A percentile compares a stretch with the other conserved stretches of the same genome.
Evolutionary conservation across 2,113 vertebrate species (phyloP).

Genomic region (Bubalus kerabau): DNA sequence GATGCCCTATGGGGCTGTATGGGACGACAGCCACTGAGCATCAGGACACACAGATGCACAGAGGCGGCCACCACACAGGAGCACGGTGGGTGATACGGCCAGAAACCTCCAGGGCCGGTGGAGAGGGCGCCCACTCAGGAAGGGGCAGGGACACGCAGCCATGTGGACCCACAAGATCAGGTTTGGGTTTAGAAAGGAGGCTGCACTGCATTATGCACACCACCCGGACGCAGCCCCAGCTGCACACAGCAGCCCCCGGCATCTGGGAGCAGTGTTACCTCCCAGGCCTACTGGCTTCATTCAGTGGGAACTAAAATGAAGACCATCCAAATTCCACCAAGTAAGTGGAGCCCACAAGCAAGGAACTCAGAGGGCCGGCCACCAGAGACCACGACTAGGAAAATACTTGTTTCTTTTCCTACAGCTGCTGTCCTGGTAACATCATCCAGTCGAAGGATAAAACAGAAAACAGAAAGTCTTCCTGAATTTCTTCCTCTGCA

Average conservation of each 20-base stretch:
- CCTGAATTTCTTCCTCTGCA: background rate
- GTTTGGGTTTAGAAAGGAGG: background rate
- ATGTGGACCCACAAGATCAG: background rate
- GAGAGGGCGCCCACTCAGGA: background rate
- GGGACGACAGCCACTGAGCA: no score
- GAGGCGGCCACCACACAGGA: background rate
- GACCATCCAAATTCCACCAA: background rate
- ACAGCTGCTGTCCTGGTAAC: background rate
- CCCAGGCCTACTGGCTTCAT: rapidly evolving
- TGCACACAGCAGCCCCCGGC: background rate
- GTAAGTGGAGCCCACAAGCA: background rate
- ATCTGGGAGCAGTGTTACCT: background rate
- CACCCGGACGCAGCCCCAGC: background rate
- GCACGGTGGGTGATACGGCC: rapidly evolving
- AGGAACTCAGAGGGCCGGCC: background rate
- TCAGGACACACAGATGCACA: background rate
- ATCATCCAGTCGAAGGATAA: background rate
- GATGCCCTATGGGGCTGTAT: rapidly evolving
- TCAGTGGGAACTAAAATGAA: background rate
- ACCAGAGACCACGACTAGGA: background rate
- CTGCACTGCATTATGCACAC: background rate
- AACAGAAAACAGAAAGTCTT: background rate
- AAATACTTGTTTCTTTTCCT: background rate
- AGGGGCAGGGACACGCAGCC: background rate
- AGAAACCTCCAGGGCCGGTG: background rate